Evolutionary conservation across 2,797 vertebrate species (phyloP).

Genomic region (Megalops cyprinoides): DNA sequence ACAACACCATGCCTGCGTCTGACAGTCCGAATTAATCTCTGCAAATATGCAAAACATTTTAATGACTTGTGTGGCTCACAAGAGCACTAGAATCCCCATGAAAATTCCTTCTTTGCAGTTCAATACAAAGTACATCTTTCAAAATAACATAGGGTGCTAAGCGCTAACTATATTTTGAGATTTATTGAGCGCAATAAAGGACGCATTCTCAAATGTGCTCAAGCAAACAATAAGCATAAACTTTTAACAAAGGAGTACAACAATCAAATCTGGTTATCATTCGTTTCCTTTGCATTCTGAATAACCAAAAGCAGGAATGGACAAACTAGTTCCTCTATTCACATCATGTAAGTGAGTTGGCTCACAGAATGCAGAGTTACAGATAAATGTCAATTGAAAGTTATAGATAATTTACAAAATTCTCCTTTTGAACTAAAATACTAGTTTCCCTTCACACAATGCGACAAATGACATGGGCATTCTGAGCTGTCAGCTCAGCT

Average conservation of each 20-base stretch:
- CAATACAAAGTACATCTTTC: background rate
- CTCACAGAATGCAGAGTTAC: background rate
- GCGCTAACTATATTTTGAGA: background rate
- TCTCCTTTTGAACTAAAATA: too few species aligned
- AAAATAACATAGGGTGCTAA: background rate
- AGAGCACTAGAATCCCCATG: background rate
- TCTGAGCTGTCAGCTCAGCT: slow-evolving; percentile 40
- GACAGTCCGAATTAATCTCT: background rate
- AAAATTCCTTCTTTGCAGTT: background rate
- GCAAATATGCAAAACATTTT: slow-evolving; percentile 7
- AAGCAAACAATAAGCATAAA: background rate
- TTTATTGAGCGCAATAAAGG: background rate
- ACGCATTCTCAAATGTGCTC: too few species aligned
- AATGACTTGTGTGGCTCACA: slow-evolving; percentile 4
- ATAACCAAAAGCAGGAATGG: background rate
- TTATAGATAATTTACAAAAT: too few species aligned
- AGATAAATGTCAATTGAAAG: too few species aligned
- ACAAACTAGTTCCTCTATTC: background rate
- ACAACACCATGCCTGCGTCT: background rate
- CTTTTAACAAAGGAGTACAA: background rate
- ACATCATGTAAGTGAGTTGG: background rate
- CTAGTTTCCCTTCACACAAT: slow-evolving; percentile 13
- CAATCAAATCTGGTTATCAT: background rate
- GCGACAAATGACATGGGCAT: slow-evolving; percentile 28
- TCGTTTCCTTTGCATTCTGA: background rate